Percentiles rank a stretch among this genome's conserved stretches.
phyloP scores from a whole-genome alignment of 2,888 invertebrate genomes.

The Lomographa bimaculata region DNA sequence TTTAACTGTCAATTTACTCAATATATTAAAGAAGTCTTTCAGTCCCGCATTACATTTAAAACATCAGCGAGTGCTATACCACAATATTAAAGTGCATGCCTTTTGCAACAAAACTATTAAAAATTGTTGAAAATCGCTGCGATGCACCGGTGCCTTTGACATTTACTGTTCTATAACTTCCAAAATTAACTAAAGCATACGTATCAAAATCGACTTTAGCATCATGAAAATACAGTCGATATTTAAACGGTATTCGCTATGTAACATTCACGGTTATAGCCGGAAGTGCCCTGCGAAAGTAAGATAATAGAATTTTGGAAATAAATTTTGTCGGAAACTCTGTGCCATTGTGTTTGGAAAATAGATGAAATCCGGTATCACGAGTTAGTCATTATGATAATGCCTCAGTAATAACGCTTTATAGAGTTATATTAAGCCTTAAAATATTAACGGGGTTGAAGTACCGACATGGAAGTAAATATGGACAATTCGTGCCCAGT shows the following conservation, averaged over 20 bases:
- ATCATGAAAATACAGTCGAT: constrained; percentile 1
- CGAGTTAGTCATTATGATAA: constrained; percentile 7
- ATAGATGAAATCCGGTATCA: constrained; percentile 10
- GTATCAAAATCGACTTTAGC: constrained; percentile 15
- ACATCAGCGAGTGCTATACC: no score
- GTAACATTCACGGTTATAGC: constrained; percentile 6
- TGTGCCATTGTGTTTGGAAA: constrained; percentile 14
- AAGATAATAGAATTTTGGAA: constrained; percentile 46
- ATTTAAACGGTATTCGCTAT: constrained; percentile 1
- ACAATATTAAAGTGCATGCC: constrained; percentile 17
- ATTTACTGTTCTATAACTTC: constrained; percentile 45
- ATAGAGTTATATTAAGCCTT: not conserved
- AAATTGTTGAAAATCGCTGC: constrained; percentile 28
- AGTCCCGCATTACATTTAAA: no score
- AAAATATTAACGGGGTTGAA: not conserved
- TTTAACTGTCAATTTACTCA: no score
- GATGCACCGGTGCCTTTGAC: constrained; percentile 47
- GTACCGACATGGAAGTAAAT: not conserved
- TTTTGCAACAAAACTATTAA: constrained; percentile 20
- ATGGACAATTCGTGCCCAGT: not conserved
- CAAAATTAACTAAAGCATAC: constrained; percentile 25
- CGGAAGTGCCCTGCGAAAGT: constrained; percentile 42
- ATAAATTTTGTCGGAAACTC: constrained; percentile 28
- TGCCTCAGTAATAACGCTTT: constrained; percentile 7
- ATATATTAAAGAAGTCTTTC: no score